These are phyloP conservation scores for Protonibea diacanthus DNA, from an alignment of 2,797 vertebrate genomes.

Conservation along the genomic window DNA sequence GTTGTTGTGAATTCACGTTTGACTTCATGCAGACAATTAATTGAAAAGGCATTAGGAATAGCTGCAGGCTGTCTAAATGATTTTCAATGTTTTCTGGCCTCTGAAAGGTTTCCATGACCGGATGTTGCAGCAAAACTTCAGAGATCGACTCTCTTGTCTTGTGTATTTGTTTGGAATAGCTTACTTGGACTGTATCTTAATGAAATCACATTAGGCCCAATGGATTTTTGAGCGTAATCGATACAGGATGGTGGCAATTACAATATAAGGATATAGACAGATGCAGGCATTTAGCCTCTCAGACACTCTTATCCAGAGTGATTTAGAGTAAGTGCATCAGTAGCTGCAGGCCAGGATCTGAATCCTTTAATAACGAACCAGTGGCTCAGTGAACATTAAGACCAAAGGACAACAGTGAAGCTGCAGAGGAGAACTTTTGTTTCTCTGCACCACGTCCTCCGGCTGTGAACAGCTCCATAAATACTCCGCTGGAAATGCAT, in stretches of 20 bases:
- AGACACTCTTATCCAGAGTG: constrained; percentile 50
- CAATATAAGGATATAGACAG: constrained; percentile 63
- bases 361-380: constrained; percentile 19
- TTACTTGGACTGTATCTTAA: constrained; percentile 68
- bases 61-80: constrained; percentile 10
- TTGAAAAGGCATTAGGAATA: constrained; percentile 14
- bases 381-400: neutral
- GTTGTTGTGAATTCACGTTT: neutral
- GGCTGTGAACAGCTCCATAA: neutral
- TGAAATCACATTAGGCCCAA: constrained; percentile 75
- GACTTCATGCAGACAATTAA: neutral
- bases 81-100: constrained; percentile 10
- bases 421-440: constrained; percentile 11
- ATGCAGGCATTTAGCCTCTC: constrained; percentile 62
- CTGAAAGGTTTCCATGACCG: neutral
- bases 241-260: constrained; percentile 74
- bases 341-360: constrained; percentile 26
- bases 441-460: neutral
- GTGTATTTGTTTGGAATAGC: constrained; percentile 51
- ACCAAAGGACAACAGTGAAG: neutral
- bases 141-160: constrained; percentile 23
- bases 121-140: constrained; percentile 40
- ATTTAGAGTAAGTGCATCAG: constrained; percentile 48
- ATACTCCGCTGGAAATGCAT: neutral
- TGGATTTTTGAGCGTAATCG: constrained; percentile 70